Base-by-base conservation (phyloP, 2,113 vertebrate species). In the Felis chaus region DNA sequence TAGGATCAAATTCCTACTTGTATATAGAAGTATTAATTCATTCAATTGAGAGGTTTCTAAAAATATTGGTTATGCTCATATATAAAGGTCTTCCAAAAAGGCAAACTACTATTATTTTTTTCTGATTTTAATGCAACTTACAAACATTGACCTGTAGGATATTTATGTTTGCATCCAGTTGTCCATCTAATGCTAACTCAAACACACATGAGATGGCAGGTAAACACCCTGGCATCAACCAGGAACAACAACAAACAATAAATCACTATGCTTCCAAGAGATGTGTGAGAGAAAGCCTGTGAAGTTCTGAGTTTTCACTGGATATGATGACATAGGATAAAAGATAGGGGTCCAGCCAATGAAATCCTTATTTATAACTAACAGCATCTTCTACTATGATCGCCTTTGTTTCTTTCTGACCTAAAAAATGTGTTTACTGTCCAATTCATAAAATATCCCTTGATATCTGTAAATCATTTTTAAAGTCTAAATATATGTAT, bases 71-170 rank as follows among this genome's bases (percentile, higher is more conserved):
- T 91, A 23, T 9, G 63, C 36, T 74, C 50, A 79, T 74, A 90
- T 2, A 55, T 88, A 85, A 71, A 95, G 8, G 0, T 61, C 90
- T 81, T 87, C 57, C 45, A 73, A 85, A 25, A 27, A 88, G 41
- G 80, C 33, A 78, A 61, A 63, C 7, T 61, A 41, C 3, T 81
- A 1, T 73, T 95, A 23, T 4, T 73, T 78, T 81, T 90, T 95
- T 74, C 14, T 76, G 18, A 10, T 50, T 61, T 91, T 87, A 31
- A 57, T 79, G 36, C 12, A 10, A n/a, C 53, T 73, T 85, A 50
- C 55, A 97, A 97, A 69, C 41, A 78, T 10, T 11, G 31, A 96
- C 33, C 25, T 86, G 25, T 78, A 97, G 81, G 95, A 85, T 18
- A 89, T 1, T 85, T 90, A 93, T 10, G 55, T 36, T n/a, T 89